phyloP scores from a whole-genome alignment of 2,797 vertebrate species.

The Gorsachius magnificus region DNA sequence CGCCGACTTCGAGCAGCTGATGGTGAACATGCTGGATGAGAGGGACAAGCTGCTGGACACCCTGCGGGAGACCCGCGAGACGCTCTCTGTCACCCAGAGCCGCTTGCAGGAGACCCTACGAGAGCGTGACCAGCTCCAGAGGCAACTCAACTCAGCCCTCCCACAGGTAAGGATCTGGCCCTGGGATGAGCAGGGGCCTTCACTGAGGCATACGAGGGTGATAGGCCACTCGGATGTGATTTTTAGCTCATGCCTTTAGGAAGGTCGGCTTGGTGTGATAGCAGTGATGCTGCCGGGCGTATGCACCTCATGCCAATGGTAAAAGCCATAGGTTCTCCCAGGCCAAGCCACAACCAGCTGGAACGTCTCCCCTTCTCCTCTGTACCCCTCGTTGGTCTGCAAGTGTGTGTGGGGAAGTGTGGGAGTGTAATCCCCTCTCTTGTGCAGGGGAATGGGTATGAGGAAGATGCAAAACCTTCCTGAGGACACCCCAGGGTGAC shows the following conservation, averaged over 20 bases:
- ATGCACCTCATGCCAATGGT: fast-evolving
- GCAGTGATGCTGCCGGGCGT: fast-evolving
- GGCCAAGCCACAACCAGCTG: neutral
- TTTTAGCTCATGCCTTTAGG: neutral
- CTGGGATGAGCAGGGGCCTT: neutral
- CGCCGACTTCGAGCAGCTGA: constrained; percentile 97
- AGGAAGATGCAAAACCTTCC: neutral
- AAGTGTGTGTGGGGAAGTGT: neutral
- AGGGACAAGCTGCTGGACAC: constrained; percentile 96
- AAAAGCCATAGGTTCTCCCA: neutral
- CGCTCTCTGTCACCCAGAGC: constrained; percentile 88
- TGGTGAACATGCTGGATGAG: constrained; percentile 99
- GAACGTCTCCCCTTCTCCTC: neutral
- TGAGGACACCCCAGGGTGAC: neutral
- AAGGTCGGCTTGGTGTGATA: neutral
- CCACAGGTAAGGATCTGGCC: constrained; percentile 86
- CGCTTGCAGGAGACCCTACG: constrained; percentile 92
- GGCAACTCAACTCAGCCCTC: constrained; percentile 92
- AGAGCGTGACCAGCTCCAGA: constrained; percentile 94
- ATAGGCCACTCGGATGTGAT: fast-evolving
- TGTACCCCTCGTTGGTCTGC: fast-evolving
- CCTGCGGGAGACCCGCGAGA: constrained; percentile 93
- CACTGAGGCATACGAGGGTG: fast-evolving
- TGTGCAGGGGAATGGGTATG: neutral
- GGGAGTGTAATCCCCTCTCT: fast-evolving